phyloP scores from a whole-genome alignment of 2,797 vertebrate species.

The Anabas testudineus region DNA sequence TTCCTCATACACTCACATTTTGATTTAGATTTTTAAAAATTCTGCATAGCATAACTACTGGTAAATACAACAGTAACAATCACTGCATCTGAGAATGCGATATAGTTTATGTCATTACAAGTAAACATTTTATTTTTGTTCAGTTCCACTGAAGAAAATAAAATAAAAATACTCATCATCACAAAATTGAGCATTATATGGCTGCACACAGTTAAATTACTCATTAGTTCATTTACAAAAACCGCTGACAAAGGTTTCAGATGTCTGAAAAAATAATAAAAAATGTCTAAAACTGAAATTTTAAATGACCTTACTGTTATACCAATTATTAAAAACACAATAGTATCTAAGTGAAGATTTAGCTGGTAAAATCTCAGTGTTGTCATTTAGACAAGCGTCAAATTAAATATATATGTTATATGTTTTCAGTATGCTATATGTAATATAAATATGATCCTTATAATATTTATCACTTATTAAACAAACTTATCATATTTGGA shows the following conservation, averaged over 20 bases:
- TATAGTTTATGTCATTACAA: constrained; percentile 2
- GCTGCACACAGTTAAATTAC: not conserved
- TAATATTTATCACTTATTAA: too few relatives aligned
- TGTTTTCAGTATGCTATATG: too few relatives aligned
- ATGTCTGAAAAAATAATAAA: not conserved
- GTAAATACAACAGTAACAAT: constrained; percentile 15
- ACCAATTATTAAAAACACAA: not conserved
- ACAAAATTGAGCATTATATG: not conserved
- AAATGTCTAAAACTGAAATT: not conserved
- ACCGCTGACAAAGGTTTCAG: not conserved
- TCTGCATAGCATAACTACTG: not conserved
- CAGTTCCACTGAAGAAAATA: not conserved
- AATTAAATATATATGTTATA: not conserved
- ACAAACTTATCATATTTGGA: too few relatives aligned
- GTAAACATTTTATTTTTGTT: not conserved
- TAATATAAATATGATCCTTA: too few relatives aligned
- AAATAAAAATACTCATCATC: not conserved
- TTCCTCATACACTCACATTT: constrained; percentile 7
- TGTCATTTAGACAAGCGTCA: too few relatives aligned
- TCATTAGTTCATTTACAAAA: not conserved
- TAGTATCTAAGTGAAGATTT: not conserved
- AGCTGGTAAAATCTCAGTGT: not conserved
- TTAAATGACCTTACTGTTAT: not conserved
- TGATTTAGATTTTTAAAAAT: not conserved
- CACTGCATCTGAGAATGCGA: not conserved